Percentiles rank a stretch among this genome's conserved stretches.
These are phyloP conservation scores for Caenorhabditis doughertyi DNA, from an alignment of 2,888 invertebrate genomes.

Conservation along the genomic window DNA sequence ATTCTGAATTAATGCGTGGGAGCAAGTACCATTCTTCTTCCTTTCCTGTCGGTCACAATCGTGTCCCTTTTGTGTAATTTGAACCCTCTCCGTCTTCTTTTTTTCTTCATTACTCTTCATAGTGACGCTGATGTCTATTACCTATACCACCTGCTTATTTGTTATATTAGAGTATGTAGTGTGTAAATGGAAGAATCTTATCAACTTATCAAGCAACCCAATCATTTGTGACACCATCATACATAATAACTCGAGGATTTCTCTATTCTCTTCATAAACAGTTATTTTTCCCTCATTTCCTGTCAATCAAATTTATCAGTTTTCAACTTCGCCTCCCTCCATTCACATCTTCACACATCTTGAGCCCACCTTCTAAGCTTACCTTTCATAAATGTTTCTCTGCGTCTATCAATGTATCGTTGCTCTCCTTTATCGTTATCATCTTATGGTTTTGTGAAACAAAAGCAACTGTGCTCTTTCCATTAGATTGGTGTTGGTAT, in stretches of 20 bases:
- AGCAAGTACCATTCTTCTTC: conserved; percentile 14
- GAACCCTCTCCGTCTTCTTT: conserved; percentile 23
- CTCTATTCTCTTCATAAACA: not conserved
- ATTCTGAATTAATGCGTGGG: conserved; percentile 36
- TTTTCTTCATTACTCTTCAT: conserved; percentile 7
- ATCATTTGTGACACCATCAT: conserved; percentile 46
- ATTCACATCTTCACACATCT: not conserved
- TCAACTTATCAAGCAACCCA: conserved; percentile 27
- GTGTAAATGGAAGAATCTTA: conserved; percentile 32
- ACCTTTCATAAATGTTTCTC: not conserved
- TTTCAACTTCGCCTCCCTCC: not conserved
- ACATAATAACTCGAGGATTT: too few relatives aligned
- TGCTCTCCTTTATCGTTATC: conserved; percentile 14
- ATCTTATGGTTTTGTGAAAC: conserved; percentile 26
- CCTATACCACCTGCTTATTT: conserved; percentile 33
- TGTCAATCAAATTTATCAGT: not conserved
- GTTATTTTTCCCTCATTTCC: not conserved
- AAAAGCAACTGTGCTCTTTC: conserved; percentile 37
- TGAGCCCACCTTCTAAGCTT: not conserved
- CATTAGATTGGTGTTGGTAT: conserved; percentile 11
- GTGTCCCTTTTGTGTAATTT: conserved; percentile 32
- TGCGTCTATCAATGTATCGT: not conserved
- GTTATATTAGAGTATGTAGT: conserved; percentile 19
- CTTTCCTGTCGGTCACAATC: conserved; percentile 21
- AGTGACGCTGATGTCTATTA: conserved; percentile 39